Evolutionary conservation across 2,797 vertebrate genomes (phyloP).

Genomic region (Onychomys torridus): DNA sequence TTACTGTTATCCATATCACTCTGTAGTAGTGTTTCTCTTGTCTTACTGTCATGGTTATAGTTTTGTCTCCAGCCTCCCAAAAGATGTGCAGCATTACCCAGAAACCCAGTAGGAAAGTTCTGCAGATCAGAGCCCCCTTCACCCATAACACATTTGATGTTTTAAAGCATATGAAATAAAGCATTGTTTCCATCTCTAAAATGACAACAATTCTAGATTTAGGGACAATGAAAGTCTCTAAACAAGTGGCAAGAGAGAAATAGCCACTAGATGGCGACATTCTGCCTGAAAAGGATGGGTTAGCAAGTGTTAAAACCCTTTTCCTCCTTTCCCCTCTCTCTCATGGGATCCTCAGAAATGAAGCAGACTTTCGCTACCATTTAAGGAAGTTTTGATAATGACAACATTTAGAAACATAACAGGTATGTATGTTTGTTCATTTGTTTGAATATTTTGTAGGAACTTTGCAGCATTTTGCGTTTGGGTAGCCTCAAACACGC

Average conservation of each 20-base stretch:
- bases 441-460: neutral
- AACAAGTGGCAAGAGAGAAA: neutral
- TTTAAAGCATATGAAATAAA: conserved; percentile 53
- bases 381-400: neutral
- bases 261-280: conserved; percentile 75
- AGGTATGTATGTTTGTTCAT: neutral
- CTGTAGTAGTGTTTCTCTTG: neutral
- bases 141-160: neutral
- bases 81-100: neutral
- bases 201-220: neutral
- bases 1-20: neutral
- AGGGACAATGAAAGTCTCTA: neutral
- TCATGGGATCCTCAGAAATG: neutral
- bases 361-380: neutral
- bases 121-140: neutral
- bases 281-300: neutral
- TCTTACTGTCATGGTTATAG: neutral
- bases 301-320: neutral
- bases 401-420: conserved; percentile 32
- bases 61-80: neutral
- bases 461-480: neutral
- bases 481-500: neutral
- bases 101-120: neutral
- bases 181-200: neutral
- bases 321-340: neutral